Base-by-base conservation (phyloP, 2,888 invertebrate species). In the Orgyia antiqua region DNA sequence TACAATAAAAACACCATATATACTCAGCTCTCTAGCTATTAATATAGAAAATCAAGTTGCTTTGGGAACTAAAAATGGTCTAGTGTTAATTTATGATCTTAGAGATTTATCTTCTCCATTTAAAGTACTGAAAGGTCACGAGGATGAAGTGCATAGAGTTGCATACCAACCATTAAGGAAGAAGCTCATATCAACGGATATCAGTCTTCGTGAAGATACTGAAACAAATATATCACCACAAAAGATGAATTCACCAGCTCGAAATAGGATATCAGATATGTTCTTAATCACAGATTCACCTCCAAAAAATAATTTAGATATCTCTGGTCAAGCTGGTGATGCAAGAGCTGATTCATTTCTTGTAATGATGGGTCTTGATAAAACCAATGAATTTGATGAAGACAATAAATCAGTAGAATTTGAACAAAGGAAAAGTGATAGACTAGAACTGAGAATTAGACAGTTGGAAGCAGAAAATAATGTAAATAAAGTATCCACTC, bases 21-120 rank as follows among this genome's bases (percentile, higher is more conserved):
- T 75, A 15, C 57, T 88, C 10, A 78, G 80, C 45, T 66, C 79
- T 35, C 39, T 86, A 40, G 64, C 87, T 47, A 63, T 84, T 48
- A 75, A 88, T 48, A 49, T 66, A 18, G 82, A 87, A 13, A 83
- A 79, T 42, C 77, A 77, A 51, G 78, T 89, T n/a, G 88, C 86
- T 4, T 69, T 89, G 24, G 89, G 88, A 8, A 82, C 87, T 10
- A 88, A 88, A 53, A 87, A 79, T 65, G 89, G 89, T n/a, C 50
- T 68, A 27, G 68, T 89, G 3, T 55, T 86, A 23, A 51, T 89
- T 3, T 89, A 89, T 64, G 89, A 90, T 60, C 70, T 88, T 8
- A 75, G 89, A 50, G 87, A 88, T 47, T 61, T 89, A 24, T 71
- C 73, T 15, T 69, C 64, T 34, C 87, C 88, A 0, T 58, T 80